These are phyloP conservation scores for Therioaphis trifolii DNA, from an alignment of 2,888 invertebrate species.

Conservation along the genomic window DNA sequence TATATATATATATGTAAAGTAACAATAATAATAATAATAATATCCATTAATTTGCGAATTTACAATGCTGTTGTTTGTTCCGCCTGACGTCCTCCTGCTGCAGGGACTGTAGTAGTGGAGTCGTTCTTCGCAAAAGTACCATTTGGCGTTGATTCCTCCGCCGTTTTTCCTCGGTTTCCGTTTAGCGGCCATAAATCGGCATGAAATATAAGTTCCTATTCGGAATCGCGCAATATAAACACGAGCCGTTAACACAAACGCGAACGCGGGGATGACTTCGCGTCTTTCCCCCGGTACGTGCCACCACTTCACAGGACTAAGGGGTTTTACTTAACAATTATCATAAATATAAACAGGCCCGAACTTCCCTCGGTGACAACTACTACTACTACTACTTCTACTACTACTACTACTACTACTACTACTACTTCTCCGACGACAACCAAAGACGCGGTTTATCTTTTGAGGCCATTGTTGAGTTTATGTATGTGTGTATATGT, in stretches of 20 bases:
- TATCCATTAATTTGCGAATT: conserved; percentile 56
- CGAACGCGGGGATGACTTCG: conserved; percentile 30
- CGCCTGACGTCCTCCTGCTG: not conserved
- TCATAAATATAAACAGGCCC: conserved; percentile 62
- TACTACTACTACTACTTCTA: conserved; percentile 27
- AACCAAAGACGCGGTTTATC: conserved; percentile 61
- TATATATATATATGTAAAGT: conserved; percentile 9
- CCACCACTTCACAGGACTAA: conserved; percentile 33
- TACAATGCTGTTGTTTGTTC: conserved; percentile 9
- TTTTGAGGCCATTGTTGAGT: conserved; percentile 60
- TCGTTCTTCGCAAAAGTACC: conserved; percentile 54
- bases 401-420: conserved; percentile 31
- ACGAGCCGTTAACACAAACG: conserved; percentile 58
- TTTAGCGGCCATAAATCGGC: conserved; percentile 61
- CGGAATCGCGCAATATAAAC: conserved; percentile 63
- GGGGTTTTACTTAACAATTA: conserved; percentile 62
- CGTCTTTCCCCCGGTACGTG: conserved; percentile 36
- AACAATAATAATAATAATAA: conserved; percentile 49
- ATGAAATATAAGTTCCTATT: conserved; percentile 62
- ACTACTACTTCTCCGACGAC: not conserved
- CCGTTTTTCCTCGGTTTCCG: conserved; percentile 62
- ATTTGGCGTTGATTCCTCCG: conserved; percentile 62
- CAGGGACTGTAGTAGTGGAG: not conserved
- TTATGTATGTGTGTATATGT: conserved; percentile 10
- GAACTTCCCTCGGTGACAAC: conserved; percentile 49